Base-by-base conservation (phyloP, 2,888 invertebrate genomes). In the Harpalus rufipes region DNA sequence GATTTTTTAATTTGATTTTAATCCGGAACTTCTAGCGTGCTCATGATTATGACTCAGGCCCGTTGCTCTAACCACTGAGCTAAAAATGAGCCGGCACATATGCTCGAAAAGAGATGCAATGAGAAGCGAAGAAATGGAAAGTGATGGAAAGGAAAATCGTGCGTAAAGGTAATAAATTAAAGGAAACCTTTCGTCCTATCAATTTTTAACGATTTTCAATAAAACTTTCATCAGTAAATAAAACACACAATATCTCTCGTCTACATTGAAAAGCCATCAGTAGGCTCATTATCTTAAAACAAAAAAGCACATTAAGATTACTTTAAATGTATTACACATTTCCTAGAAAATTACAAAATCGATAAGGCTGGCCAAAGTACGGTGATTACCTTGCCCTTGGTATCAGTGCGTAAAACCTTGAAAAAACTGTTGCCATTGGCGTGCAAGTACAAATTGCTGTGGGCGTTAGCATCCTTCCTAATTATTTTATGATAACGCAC, bases 401-500 rank as follows among this genome's bases (percentile, higher is more conserved):
- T 58, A 58, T 78, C 56, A 61, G 61, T 61, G 59, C 80, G 80
- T 61, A 59, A 39, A 80, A 63, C 61, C 80, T 61, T 80, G 32
- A 61, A 63, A 51, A 79, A 41, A 41, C 41, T 61, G 59, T 80
- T 80, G 18, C 41, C 41, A 80, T 41, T 59, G 61, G 80, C 61
- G 61, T 80, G 80, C 61, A 12, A 18, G 14, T 5, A 21, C 83
- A 58, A 78, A 78, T 78, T 78, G 78, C 58, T 58, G 61, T 74
- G 61, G 76, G 76, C 61, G 76, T 81, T 68, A 51, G 39, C 61
- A 83, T 76, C 76, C 63, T 44, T 76, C 25, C 74, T 83, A 83
- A 83, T 83, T 83, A 83, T 76, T 74, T 74, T 76, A 25, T 76
- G 76, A 83, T 76, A 83, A 83, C 39, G 25, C 83, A 83, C 61